phyloP scores from a whole-genome alignment of 2,797 vertebrate genomes.

The Lacerta bilineata region DNA sequence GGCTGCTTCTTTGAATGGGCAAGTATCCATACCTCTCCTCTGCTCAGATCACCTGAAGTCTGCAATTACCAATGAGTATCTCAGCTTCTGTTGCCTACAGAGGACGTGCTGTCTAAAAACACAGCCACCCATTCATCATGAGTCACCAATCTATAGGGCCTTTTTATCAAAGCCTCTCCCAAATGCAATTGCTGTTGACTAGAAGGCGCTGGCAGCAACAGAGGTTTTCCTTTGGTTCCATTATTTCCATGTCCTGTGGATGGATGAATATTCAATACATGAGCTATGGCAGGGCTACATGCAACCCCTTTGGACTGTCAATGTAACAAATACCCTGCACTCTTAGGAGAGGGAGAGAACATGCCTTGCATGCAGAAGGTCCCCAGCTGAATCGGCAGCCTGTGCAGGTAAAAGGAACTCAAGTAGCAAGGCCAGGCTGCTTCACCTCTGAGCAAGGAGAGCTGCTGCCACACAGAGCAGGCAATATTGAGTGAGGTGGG shows the following conservation, averaged over 20 bases:
- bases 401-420: neutral
- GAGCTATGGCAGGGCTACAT: constrained; percentile 51
- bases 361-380: neutral
- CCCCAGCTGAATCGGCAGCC: neutral
- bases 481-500: neutral
- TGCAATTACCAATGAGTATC: constrained; percentile 19
- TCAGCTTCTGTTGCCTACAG: constrained; percentile 55
- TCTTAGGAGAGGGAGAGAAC: neutral
- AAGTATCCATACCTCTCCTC: neutral
- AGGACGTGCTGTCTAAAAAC: constrained; percentile 46
- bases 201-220: constrained; percentile 51
- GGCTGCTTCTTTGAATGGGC: neutral
- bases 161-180: constrained; percentile 36
- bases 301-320: constrained; percentile 56
- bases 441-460: neutral
- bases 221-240: constrained; percentile 42
- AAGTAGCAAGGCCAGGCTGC: neutral
- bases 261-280: constrained; percentile 60
- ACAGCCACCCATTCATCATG: constrained; percentile 15
- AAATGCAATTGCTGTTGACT: constrained; percentile 25
- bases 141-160: constrained; percentile 42
- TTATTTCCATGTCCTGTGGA: constrained; percentile 54
- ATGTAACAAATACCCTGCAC: neutral
- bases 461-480: neutral
- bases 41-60: neutral